Percentiles rank a stretch among this genome's conserved stretches.
These are phyloP conservation scores for Hemicrepidius hirtus DNA, from an alignment of 2,888 invertebrate genomes.

Conservation along the genomic window DNA sequence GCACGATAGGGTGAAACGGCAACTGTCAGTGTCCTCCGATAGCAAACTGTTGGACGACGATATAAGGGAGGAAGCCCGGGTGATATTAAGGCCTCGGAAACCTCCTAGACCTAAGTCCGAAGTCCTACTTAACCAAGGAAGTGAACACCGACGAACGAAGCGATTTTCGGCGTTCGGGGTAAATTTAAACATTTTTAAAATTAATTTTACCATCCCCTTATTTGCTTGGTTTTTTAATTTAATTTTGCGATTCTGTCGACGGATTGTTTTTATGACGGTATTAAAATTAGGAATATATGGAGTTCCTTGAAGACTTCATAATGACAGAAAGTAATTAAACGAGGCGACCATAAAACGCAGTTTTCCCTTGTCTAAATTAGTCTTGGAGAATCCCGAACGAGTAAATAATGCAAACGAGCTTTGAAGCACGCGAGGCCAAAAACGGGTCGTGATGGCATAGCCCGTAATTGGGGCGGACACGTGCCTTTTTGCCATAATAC, in stretches of 20 bases:
- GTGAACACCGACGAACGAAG: slow-evolving; percentile 87
- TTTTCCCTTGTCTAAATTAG: slow-evolving; percentile 21
- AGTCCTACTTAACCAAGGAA: slow-evolving; percentile 87
- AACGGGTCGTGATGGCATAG: slow-evolving; percentile 24
- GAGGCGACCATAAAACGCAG: slow-evolving; percentile 29
- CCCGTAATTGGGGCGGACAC: slow-evolving; percentile 31
- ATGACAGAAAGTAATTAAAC: slow-evolving; percentile 31
- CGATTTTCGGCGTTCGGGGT: slow-evolving; percentile 98
- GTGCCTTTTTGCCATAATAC: slow-evolving; percentile 31
- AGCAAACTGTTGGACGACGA: slow-evolving; percentile 94
- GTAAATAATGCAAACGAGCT: slow-evolving; percentile 36
- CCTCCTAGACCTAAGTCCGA: slow-evolving; percentile 97
- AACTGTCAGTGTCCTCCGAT: slow-evolving; percentile 93
- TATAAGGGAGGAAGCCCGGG: slow-evolving; percentile 90
- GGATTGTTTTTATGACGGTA: slow-evolving; percentile 14
- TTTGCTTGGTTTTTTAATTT: neutral
- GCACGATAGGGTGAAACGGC: slow-evolving; percentile 90
- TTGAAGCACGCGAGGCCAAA: slow-evolving; percentile 25
- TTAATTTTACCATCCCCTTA: too few species aligned
- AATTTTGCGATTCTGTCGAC: neutral
- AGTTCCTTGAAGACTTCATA: slow-evolving; percentile 16
- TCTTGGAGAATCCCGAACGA: slow-evolving; percentile 27
- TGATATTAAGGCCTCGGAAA: slow-evolving; percentile 92
- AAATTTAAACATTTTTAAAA: slow-evolving; percentile 69
- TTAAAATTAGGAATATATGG: neutral